Percentiles rank a stretch among this genome's conserved stretches.
Conservation (phyloP, 2,888 invertebrate genomes). For the Hedya salicella region DNA sequence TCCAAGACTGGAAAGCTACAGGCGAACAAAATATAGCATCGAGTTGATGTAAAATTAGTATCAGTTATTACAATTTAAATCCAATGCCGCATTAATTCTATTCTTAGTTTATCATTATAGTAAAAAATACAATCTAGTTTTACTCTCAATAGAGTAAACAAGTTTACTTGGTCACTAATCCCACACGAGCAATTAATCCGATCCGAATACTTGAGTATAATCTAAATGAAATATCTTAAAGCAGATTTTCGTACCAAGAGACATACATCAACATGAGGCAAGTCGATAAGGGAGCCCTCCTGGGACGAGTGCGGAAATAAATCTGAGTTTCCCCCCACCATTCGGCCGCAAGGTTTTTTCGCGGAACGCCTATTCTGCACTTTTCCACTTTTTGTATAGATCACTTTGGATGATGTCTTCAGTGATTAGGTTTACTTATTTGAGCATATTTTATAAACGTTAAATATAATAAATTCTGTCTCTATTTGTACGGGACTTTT, state of each 20-base stretch:
- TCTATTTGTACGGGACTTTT: too few species aligned
- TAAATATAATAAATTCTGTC: too few species aligned
- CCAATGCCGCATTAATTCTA: too few species aligned
- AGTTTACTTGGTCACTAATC: conserved; percentile 5
- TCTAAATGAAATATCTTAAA: conserved; percentile 44
- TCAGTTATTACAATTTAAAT: too few species aligned
- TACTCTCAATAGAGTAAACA: not conserved
- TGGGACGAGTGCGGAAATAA: conserved; percentile 41
- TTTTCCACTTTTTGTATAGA: conserved; percentile 26
- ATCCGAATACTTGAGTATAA: conserved; percentile 32
- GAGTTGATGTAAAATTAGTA: too few species aligned
- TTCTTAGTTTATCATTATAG: too few species aligned
- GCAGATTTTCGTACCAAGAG: conserved; percentile 39
- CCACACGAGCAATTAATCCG: conserved; percentile 36
- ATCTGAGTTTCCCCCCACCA: conserved; percentile 33
- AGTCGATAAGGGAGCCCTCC: conserved; percentile 40
- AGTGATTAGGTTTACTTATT: not conserved
- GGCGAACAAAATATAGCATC: too few species aligned
- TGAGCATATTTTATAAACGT: not conserved
- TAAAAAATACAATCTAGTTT: not conserved
- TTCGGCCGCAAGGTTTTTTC: conserved; percentile 38
- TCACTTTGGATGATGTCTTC: conserved; percentile 22
- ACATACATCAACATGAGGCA: conserved; percentile 41
- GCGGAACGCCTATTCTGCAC: conserved; percentile 38
- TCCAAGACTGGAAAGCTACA: too few species aligned